phyloP scores from a whole-genome alignment of 2,888 invertebrate genomes.

The Pyrrhosoma nymphula region DNA sequence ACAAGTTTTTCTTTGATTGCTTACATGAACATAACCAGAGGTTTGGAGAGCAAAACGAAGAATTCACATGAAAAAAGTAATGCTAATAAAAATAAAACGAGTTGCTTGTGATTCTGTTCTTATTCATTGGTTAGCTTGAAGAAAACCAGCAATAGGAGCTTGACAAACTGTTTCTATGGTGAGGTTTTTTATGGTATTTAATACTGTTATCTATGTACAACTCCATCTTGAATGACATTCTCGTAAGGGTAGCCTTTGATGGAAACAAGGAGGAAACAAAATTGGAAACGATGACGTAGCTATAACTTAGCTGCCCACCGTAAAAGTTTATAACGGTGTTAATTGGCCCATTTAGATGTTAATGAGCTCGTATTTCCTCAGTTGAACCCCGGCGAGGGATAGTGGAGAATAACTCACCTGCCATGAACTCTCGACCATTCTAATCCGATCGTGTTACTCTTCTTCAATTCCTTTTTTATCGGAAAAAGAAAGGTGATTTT shows the following conservation, averaged over 20 bases:
- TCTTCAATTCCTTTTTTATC: not conserved
- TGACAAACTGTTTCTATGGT: not conserved
- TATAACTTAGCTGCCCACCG: not conserved
- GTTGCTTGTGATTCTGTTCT: not conserved
- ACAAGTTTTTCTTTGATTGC: not conserved
- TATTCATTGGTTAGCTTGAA: not conserved
- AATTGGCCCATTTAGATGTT: slow-evolving; percentile 59
- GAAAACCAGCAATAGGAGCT: not conserved
- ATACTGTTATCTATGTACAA: not conserved
- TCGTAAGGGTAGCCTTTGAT: not conserved
- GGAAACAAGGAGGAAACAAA: not conserved
- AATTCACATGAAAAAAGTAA: not conserved
- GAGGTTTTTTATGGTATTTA: not conserved
- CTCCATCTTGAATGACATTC: not conserved
- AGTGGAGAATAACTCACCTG: not conserved
- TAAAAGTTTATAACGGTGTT: slow-evolving; percentile 48
- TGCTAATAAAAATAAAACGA: not conserved
- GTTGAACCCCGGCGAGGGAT: not conserved
- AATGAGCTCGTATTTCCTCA: slow-evolving; percentile 1
- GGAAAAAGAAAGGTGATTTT: slow-evolving; percentile 19
- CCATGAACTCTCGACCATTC: slow-evolving; percentile 43
- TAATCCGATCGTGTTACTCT: not conserved
- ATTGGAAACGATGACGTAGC: not conserved
- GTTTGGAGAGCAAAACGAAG: not conserved
- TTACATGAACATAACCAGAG: not conserved